phyloP scores from a whole-genome alignment of 2,797 vertebrate genomes.

The Taeniopygia guttata region DNA sequence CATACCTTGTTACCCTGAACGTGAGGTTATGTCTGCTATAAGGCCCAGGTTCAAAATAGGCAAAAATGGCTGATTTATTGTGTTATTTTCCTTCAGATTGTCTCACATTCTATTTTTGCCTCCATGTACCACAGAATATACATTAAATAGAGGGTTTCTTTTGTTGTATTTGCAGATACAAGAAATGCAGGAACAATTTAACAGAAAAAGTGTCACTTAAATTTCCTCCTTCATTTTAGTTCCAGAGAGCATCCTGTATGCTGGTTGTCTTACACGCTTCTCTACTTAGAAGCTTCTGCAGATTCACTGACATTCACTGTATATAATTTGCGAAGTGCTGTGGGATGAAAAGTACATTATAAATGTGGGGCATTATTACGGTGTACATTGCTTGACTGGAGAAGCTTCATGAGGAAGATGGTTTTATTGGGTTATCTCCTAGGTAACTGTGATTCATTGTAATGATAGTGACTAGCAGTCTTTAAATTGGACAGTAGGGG shows the following conservation, averaged over 20 bases:
- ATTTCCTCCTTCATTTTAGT: neutral
- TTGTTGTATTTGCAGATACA: neutral
- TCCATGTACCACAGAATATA: neutral
- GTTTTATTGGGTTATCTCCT: slow-evolving; percentile 45
- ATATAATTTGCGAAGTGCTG: neutral
- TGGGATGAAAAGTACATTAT: neutral
- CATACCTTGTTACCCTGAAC: neutral
- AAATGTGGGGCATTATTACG: slow-evolving; percentile 15
- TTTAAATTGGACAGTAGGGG: slow-evolving; percentile 25
- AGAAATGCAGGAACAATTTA: neutral
- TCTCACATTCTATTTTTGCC: neutral
- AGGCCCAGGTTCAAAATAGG: neutral
- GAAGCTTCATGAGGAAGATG: neutral
- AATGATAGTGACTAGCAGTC: slow-evolving; percentile 18
- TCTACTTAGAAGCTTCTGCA: neutral
- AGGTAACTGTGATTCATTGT: slow-evolving; percentile 19
- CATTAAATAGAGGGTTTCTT: fast-evolving
- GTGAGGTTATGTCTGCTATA: neutral
- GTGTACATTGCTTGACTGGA: neutral
- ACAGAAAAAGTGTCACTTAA: neutral
- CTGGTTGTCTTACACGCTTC: neutral
- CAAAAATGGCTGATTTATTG: neutral
- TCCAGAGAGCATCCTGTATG: neutral
- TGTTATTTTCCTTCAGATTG: neutral
- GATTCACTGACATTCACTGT: neutral